Conservation (phyloP, 2,888 invertebrate species). For the Epinotia bilunana region DNA sequence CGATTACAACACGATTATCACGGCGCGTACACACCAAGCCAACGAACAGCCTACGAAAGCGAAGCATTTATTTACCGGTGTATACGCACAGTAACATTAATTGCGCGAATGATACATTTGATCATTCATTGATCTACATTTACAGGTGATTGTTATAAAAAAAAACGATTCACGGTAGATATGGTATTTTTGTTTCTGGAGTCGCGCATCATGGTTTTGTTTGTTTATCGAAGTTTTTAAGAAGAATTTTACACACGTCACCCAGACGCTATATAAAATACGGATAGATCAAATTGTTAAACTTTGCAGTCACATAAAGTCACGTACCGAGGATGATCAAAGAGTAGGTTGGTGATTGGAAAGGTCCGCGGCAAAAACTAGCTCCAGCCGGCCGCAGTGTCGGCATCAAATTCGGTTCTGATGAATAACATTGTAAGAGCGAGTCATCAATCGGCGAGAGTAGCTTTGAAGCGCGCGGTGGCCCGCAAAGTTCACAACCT, state of each 20-base stretch:
- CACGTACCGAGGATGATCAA: constrained; percentile 42
- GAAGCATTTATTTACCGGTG: not conserved
- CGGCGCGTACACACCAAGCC: not conserved
- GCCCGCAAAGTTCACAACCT: constrained; percentile 63
- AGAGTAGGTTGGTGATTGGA: constrained; percentile 42
- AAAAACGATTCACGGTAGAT: not conserved
- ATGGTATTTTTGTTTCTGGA: not conserved
- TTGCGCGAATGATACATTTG: not conserved
- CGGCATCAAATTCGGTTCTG: constrained; percentile 45
- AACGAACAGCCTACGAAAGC: not conserved
- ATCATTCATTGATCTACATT: not conserved
- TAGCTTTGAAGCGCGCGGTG: constrained; percentile 52
- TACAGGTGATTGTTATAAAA: not conserved
- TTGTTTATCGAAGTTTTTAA: constrained; percentile 26
- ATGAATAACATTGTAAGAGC: constrained; percentile 52
- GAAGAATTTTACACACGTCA: constrained; percentile 28
- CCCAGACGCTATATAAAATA: constrained; percentile 17
- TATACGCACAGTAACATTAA: not conserved
- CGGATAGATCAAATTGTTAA: constrained; percentile 12
- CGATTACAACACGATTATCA: constrained; percentile 40
- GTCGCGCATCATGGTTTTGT: constrained; percentile 32
- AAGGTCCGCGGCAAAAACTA: constrained; percentile 39
- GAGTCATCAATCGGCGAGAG: constrained; percentile 55
- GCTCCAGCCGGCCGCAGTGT: constrained; percentile 15
- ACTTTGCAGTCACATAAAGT: constrained; percentile 41